Conservation (phyloP, 2,888 invertebrate species). For the Tholera decimalis region DNA sequence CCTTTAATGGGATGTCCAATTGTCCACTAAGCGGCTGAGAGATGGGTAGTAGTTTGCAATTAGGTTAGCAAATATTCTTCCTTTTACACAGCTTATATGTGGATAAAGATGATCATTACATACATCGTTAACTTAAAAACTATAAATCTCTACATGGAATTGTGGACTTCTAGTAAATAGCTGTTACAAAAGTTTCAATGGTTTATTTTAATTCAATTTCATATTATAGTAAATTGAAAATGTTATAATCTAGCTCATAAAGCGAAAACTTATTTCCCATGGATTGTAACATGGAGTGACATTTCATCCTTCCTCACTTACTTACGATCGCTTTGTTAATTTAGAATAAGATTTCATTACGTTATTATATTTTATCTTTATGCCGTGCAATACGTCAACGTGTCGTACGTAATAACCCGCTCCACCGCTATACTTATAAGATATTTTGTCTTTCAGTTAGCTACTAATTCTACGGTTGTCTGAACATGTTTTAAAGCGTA, state of each 20-base stretch:
- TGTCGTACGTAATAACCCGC: constrained; percentile 57
- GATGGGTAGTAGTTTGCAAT: constrained; percentile 15
- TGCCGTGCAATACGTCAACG: constrained; percentile 55
- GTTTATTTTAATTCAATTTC: too few species aligned
- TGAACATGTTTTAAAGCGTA: constrained; percentile 55
- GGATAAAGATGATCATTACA: background rate
- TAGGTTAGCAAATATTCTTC: constrained; percentile 18
- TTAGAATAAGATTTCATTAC: constrained; percentile 54
- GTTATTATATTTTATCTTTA: constrained; percentile 44
- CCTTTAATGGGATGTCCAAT: constrained; percentile 56
- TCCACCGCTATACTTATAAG: constrained; percentile 41
- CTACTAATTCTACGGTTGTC: constrained; percentile 66
- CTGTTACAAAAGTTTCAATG: too few species aligned
- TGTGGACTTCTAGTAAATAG: too few species aligned
- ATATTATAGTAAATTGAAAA: too few species aligned
- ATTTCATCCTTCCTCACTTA: constrained; percentile 36
- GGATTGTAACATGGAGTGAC: background rate
- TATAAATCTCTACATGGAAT: too few species aligned
- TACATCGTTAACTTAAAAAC: too few species aligned
- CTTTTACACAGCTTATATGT: background rate
- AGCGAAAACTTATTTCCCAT: background rate
- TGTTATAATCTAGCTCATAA: background rate
- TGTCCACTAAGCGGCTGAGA: constrained; percentile 22
- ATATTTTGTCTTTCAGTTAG: constrained; percentile 63
- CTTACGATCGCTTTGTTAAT: constrained; percentile 23